Percentiles rank a stretch among this genome's conserved stretches.
phyloP scores from a whole-genome alignment of 1,140 invertebrate species.

The Rhopalosiphum padi region DNA sequence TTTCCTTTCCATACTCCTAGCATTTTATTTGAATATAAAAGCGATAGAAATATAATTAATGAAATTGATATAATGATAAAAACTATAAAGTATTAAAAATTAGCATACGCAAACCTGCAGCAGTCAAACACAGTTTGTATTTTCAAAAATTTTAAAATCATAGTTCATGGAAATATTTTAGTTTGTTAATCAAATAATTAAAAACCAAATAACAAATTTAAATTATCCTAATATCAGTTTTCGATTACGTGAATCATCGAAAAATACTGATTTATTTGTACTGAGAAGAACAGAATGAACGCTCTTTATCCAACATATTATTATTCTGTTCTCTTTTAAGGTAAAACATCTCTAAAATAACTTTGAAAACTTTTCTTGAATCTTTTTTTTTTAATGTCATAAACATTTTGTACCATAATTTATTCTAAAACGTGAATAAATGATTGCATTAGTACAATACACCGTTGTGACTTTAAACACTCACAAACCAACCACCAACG shows the following conservation, averaged over 20 bases:
- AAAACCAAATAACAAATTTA: background rate
- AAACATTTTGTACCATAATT: conserved; percentile 3
- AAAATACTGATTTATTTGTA: background rate
- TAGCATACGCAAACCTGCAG: too few relatives aligned
- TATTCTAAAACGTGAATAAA: background rate
- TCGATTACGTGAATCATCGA: background rate
- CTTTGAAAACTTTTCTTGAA: conserved; percentile 11
- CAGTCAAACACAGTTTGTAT: background rate
- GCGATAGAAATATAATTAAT: too few relatives aligned
- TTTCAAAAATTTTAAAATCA: background rate
- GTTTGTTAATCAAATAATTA: background rate
- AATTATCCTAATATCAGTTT: background rate
- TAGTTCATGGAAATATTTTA: background rate
- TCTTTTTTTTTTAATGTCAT: background rate
- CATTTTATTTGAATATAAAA: too few relatives aligned
- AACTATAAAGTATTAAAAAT: background rate
- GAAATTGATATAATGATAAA: background rate
- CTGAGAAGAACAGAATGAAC: background rate
- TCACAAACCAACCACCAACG: background rate
- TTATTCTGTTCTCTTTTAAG: background rate
- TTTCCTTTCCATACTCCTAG: background rate
- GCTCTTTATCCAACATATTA: background rate
- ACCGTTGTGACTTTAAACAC: background rate
- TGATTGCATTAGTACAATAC: background rate
- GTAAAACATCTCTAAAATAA: background rate